Evolutionary conservation across 2,888 invertebrate genomes (phyloP), one percentile per base, ranked within the genome.

Genomic region (Troides aeacus): DNA sequence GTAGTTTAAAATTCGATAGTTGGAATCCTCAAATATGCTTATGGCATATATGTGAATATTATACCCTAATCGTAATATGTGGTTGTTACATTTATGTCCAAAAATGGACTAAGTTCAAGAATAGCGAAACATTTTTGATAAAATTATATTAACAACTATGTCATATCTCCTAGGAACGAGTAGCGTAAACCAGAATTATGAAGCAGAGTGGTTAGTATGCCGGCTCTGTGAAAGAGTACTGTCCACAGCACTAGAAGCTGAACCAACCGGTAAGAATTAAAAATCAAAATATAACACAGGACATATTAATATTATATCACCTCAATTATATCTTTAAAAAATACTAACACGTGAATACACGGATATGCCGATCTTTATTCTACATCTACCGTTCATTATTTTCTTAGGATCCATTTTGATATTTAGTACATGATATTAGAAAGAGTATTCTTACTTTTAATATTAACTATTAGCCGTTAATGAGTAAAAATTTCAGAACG

Each of bases 141-240:
- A 57, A 57, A 57, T 18, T 57, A 57, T 57, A 8, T 57, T 58
- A 46, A 50, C 17, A 50, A 50, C 18, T 18, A 50, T 17, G 50
- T 18, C 12, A 18, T 39, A 12, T 67, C 46, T 57, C 56, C 12
- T 76, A 85, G 86, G 80, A 64, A 56, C 77, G n/a, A 71, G 64
- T 61, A 76, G 75, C 64, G 78, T 73, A 30, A 81, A 74, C 71
- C 80, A 77, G 64, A 83, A 84, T 73, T 86, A 84, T 70, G 91
- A 89, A 74, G 81, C 87, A 1, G 89, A 90, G 58, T 92, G 92
- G 92, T 83, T 91, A 1, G 86, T 92, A 4, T 92, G 92, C 72
- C 79, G 82, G 69, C 75, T 85, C 64, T 92, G 92, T 73, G 84
- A 90, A 72, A 85, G 92, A 62, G 89, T 92, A 7, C 74, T 92